These are phyloP conservation scores for Leucoraja ocellata DNA, from an alignment of 2,797 vertebrate species.

Conservation along the genomic window DNA sequence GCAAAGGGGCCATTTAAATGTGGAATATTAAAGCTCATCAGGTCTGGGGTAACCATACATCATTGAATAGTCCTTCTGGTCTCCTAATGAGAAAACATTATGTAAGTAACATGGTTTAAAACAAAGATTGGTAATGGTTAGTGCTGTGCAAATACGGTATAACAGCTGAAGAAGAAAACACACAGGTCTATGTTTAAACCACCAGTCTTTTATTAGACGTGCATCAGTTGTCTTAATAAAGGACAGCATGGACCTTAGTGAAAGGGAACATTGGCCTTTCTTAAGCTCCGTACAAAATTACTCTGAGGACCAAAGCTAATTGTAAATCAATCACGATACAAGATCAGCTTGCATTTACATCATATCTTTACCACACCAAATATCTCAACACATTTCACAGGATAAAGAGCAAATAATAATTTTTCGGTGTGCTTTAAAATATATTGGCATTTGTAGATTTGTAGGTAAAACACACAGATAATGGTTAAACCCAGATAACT, in stretches of 20 bases:
- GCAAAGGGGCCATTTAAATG: not conserved
- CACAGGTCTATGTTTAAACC: not conserved
- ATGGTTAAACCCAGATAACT: no score
- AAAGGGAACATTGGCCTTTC: not conserved
- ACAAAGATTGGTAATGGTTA: not conserved
- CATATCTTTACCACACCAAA: no score
- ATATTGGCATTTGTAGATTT: no score
- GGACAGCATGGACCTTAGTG: not conserved
- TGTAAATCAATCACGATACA: not conserved
- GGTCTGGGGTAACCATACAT: not conserved
- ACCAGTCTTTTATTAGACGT: not conserved
- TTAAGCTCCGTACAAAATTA: not conserved
- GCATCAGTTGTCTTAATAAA: not conserved
- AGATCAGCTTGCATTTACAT: no score
- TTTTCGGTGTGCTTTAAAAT: no score
- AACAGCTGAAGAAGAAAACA: not conserved
- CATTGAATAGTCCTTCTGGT: not conserved
- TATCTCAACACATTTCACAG: no score
- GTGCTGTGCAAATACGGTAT: no score
- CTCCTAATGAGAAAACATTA: not conserved
- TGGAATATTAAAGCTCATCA: not conserved
- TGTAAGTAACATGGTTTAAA: not conserved
- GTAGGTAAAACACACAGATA: no score
- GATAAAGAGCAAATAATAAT: no score
- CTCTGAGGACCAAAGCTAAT: not conserved